Conservation (phyloP, 2,113 vertebrate genomes). For the Laterallus jamaicensis region DNA sequence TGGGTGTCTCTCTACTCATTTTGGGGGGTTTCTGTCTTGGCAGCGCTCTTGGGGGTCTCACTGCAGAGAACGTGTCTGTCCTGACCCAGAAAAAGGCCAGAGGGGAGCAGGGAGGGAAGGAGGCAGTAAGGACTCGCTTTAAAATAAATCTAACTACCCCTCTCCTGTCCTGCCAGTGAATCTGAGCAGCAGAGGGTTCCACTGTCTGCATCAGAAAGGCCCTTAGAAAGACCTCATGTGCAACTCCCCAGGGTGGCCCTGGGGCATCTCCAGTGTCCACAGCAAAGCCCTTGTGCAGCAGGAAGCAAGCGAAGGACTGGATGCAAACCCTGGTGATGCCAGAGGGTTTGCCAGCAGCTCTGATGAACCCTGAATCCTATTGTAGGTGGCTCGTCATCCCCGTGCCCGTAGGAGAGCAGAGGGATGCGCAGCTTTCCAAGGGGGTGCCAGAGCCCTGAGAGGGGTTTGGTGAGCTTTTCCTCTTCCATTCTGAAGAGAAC, state of each 20-base stretch:
- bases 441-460: not conserved
- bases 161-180: not conserved
- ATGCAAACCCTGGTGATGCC: not conserved
- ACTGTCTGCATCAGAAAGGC: not conserved
- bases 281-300: not conserved
- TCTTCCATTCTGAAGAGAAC: not conserved
- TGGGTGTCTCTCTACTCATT: not conserved
- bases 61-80: not conserved
- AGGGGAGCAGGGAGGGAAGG: not conserved
- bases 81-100: not conserved
- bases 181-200: not conserved
- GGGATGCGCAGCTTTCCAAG: not conserved
- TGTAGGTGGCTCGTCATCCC: not conserved
- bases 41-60: not conserved
- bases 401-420: not conserved
- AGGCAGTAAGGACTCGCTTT: not conserved
- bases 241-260: not conserved
- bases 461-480: not conserved
- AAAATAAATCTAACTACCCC: not conserved
- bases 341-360: not conserved
- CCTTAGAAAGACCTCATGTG: not conserved
- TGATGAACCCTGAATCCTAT: not conserved
- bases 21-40: not conserved
- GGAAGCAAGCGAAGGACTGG: accelerated
- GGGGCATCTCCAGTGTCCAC: accelerated